Percentiles rank a stretch among this genome's conserved stretches.
These are phyloP conservation scores for Halichoeres trimaculatus DNA, from an alignment of 2,113 vertebrate genomes.

Conservation along the genomic window DNA sequence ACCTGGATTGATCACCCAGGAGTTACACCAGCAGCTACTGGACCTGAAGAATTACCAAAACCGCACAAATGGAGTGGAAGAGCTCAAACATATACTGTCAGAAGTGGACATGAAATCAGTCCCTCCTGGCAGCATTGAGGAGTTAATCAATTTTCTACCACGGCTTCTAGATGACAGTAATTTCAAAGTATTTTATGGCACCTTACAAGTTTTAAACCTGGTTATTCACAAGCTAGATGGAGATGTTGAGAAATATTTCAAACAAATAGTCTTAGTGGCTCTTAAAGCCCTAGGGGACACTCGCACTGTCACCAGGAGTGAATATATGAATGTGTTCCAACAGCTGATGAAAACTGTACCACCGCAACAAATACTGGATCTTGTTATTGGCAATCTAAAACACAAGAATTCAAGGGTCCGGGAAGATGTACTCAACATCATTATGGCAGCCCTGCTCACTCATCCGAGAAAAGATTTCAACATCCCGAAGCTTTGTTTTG, in stretches of 20 bases:
- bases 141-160: conserved; percentile 85
- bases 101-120: conserved; percentile 78
- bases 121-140: conserved; percentile 79
- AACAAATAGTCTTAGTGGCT: conserved; percentile 81
- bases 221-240: conserved; percentile 85
- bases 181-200: conserved; percentile 88
- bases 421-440: conserved; percentile 87
- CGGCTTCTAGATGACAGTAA: conserved; percentile 87
- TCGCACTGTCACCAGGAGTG: conserved; percentile 83
- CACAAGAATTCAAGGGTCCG: conserved; percentile 88
- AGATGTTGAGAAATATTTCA: conserved; percentile 79
- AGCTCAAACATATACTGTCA: conserved; percentile 84
- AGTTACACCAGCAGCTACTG: conserved; percentile 87
- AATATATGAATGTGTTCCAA: conserved; percentile 85
- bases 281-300: conserved; percentile 87
- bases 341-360: conserved; percentile 84
- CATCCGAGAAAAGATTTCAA: conserved; percentile 87
- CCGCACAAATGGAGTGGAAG: conserved; percentile 87
- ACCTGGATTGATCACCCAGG: conserved; percentile 88
- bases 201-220: conserved; percentile 86
- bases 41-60: conserved; percentile 89
- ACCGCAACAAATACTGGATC: conserved; percentile 85
- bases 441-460: conserved; percentile 86
- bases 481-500: conserved; percentile 83
- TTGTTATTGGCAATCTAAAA: conserved; percentile 85